Evolutionary conservation across 1,140 invertebrate genomes (phyloP).

Genomic region (Microplitis demolitor): DNA sequence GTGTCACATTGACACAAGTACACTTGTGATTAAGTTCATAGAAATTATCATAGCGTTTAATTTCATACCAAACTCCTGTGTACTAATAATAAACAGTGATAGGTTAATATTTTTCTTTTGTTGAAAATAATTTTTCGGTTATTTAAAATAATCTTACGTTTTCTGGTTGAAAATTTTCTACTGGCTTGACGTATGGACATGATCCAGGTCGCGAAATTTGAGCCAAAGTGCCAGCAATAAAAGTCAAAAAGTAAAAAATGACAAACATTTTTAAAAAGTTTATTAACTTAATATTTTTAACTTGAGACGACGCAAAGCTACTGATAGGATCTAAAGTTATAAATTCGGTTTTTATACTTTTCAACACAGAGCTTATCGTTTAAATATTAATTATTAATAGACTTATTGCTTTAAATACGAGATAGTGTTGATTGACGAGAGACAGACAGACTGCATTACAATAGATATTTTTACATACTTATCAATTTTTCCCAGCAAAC

Average conservation of each 20-base stretch:
- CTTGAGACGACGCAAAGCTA: not conserved
- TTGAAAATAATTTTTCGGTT: not conserved
- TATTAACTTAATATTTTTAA: not conserved
- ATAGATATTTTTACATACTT: no score
- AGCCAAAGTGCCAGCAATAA: not conserved
- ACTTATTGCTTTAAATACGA: no score
- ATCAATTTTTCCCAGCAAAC: no score
- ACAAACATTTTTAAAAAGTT: not conserved
- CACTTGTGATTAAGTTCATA: not conserved
- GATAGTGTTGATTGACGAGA: no score
- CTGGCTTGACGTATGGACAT: not conserved
- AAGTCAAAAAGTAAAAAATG: not conserved
- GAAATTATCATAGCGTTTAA: not conserved
- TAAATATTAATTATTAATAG: no score
- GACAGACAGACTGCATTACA: no score
- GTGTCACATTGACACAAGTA: not conserved
- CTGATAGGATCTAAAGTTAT: no score
- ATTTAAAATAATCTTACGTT: not conserved
- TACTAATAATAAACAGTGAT: not conserved
- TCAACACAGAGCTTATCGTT: no score
- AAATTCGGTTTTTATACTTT: no score
- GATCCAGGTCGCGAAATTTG: not conserved
- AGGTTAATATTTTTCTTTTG: not conserved
- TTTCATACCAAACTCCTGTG: not conserved
- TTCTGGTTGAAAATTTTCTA: not conserved